Base-by-base conservation (phyloP, 2,113 vertebrate species). In the Balaenoptera acutorostrata region DNA sequence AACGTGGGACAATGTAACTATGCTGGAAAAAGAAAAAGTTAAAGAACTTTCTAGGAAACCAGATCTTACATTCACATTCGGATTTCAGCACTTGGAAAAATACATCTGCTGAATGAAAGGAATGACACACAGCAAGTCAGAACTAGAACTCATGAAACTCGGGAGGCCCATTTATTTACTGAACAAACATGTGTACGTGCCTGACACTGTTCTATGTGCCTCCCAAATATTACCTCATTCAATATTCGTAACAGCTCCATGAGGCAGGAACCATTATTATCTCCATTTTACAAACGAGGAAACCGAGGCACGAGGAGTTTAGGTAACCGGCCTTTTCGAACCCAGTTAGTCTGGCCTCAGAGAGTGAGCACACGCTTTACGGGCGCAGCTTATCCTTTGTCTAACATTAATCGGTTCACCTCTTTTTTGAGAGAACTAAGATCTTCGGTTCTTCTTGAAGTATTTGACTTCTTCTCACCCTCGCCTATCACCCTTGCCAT, bases 31-130 rank as follows among this genome's bases (percentile, higher is more conserved):
- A 69, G 59, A 18, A 29, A 96, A 96, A 87, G 20, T 46, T 75
- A 55, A 84, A 84, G 55, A 57, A 78, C 63, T 92, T 84, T 64
- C 41, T 78, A 85, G 84, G 86, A 92, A 92, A 71, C 44, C 69
- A 95, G 63, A 92, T 92, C 36, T 64, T 71, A 29, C 23, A 39
- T 46, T 95, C 87, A 69, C 3, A 84, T 81, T 49, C 81, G 81
- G 44, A 94, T 85, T 96, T 90, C 23, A 57, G 85, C 33, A 5
- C 66, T 61, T 72, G 68, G 81, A 59, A 92, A 96, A 83, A 81
- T 2, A 14, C 21, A 49, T 80, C 36, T 80, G 57, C 83, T 71
- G 29, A 90, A 69, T 52, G 64, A 84, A 69, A 91, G 91, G 78
- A 69, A 84, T 9, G 49, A 72, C 71, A 85, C 72, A 41, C 20